These are phyloP conservation scores for Drosophila lutescens DNA, from an alignment of 2,888 invertebrate species.

Conservation along the genomic window DNA sequence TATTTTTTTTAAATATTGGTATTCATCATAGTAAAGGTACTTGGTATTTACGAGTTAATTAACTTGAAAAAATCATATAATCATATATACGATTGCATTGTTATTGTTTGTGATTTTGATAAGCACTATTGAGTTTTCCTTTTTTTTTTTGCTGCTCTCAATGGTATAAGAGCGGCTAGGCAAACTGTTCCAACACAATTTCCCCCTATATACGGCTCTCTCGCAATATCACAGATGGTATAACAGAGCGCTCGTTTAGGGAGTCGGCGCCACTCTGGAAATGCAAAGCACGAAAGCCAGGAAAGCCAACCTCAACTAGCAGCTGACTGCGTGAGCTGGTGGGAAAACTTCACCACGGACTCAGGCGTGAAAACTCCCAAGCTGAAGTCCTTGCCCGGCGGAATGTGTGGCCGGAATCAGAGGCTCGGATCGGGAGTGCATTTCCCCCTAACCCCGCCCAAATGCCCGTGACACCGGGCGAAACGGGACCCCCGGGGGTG, in stretches of 20 bases:
- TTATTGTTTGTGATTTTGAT: constrained; percentile 44
- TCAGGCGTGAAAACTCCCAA: constrained; percentile 30
- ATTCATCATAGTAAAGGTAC: no score
- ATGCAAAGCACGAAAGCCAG: background rate
- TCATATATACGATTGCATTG: no score
- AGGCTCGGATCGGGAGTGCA: constrained; percentile 17
- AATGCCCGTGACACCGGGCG: constrained; percentile 2
- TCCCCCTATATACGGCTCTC: constrained; percentile 8
- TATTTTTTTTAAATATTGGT: no score
- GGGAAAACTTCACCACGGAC: constrained; percentile 55
- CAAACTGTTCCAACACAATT: constrained; percentile 26
- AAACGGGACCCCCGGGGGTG: constrained; percentile 1
- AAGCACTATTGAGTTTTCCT: constrained; percentile 59
- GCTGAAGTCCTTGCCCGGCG: constrained; percentile 25
- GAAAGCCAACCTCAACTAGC: constrained; percentile 54
- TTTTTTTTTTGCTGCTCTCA: constrained; percentile 41
- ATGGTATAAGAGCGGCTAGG: constrained; percentile 25
- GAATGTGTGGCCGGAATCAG: constrained; percentile 15
- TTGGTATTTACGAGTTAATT: no score
- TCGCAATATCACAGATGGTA: constrained; percentile 5
- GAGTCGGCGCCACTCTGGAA: constrained; percentile 52
- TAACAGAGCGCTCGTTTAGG: constrained; percentile 38
- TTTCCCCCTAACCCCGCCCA: constrained; percentile 9
- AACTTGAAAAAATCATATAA: no score
- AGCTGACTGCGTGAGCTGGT: constrained; percentile 41